Base-by-base conservation (phyloP, 2,797 vertebrate genomes). In the Sebastes nivosus region DNA sequence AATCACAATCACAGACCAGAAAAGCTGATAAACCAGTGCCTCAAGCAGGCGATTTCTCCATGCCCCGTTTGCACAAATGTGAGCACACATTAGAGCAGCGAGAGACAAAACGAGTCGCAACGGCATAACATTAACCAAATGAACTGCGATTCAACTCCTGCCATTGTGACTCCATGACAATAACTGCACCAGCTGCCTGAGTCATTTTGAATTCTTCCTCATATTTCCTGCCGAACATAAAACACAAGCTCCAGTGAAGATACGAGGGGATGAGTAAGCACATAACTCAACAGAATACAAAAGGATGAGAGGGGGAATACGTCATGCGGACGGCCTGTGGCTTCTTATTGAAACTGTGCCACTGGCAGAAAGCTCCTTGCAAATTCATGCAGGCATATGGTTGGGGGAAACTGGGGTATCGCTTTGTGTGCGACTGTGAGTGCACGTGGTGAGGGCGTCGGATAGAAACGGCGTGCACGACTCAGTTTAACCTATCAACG, bases 61-160 rank as follows among this genome's bases (percentile, higher is more conserved):
- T 65, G 80, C 64, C 84, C 81, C 25, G 57, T 83, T 83, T 85
- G 73, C 81, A 75, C 59, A 73, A 80, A 84, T 89, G 76, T 88
- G 78, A 89, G 57, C 46, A 81, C 84, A 87, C 80, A 87, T 82
- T 36, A 79, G 50, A 69, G 71, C 38, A 5, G 46, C 7, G 5
- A 72, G 65, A 87, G 67, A 82, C 60, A 22, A 80, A 87, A 55
- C 8, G 8, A 86, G 61, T 61, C 3, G 29, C 79, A 66, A 73
- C 60, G 24, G 83, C 71, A 71, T 88, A 63, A 81, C 86, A 90
- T 80, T 75, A 87, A 81, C 85, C 71, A 85, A 82, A 87, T 79
- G 79, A 87, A 83, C 87, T 70, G 54, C 73, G 63, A 86, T 85
- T 89, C 81, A 82, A 77, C 81, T 68, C 59, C 4, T 65, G 84